Evolutionary conservation across 2,797 vertebrate genomes (phyloP).

Genomic region (Naso thynnoides): DNA sequence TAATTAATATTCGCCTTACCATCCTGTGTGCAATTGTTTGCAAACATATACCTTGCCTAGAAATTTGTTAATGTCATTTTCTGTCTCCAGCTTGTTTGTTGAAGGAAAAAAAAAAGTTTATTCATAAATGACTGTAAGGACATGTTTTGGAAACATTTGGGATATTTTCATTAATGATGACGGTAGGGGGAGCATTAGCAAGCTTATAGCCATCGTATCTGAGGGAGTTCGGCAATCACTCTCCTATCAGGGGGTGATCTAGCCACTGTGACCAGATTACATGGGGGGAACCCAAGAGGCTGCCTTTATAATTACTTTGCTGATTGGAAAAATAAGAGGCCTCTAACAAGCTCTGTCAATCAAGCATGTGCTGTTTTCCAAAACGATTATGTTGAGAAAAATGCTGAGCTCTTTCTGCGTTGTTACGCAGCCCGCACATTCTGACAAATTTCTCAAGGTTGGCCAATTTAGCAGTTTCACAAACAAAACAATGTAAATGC

Average conservation of each 20-base stretch:
- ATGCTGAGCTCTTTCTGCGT: constrained; percentile 32
- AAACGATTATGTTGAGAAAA: constrained; percentile 50
- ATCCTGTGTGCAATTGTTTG: not conserved
- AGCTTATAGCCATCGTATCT: constrained; percentile 50
- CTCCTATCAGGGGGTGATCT: constrained; percentile 75
- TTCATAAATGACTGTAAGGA: constrained; percentile 15
- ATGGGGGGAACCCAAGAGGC: constrained; percentile 72
- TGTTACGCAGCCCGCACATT: constrained; percentile 44
- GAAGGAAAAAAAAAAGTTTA: constrained; percentile 14
- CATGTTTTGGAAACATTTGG: constrained; percentile 22
- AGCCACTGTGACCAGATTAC: constrained; percentile 78
- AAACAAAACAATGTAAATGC: constrained; percentile 53
- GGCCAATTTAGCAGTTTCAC: constrained; percentile 55
- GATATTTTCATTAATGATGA: constrained; percentile 61
- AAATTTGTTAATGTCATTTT: constrained; percentile 48
- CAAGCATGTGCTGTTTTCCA: constrained; percentile 64
- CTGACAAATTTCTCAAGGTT: constrained; percentile 33
- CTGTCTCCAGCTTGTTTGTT: constrained; percentile 36
- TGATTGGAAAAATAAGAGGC: constrained; percentile 83
- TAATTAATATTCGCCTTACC: no score
- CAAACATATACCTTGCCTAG: constrained; percentile 24
- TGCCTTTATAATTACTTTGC: constrained; percentile 81
- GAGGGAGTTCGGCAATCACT: constrained; percentile 69
- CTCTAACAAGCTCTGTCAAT: constrained; percentile 79
- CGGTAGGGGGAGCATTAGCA: constrained; percentile 40